Conservation (phyloP, 2,113 vertebrate species). For the Dipodomys merriami region DNA sequence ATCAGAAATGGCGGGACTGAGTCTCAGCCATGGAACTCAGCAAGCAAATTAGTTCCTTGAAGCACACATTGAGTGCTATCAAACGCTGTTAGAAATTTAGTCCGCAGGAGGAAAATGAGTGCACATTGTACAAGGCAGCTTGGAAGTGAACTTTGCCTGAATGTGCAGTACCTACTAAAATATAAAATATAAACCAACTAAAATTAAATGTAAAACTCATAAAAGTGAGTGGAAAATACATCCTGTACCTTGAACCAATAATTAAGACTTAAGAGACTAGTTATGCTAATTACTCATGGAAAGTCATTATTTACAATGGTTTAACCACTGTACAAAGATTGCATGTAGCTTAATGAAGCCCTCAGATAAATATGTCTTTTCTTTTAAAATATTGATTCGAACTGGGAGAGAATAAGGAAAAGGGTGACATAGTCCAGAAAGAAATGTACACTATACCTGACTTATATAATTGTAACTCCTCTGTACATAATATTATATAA, state of each 20-base stretch:
- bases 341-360: slow-evolving; percentile 76
- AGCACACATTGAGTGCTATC: not conserved
- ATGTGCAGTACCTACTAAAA: slow-evolving; percentile 60
- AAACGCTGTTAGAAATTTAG: slow-evolving; percentile 4
- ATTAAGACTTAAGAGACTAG: slow-evolving; percentile 79
- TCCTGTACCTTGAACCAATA: slow-evolving; percentile 74
- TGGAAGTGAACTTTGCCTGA: not conserved
- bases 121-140: not conserved
- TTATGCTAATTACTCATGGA: slow-evolving; percentile 78
- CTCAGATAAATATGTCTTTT: not conserved
- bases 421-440: too few relatives aligned
- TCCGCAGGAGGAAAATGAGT: not conserved
- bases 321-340: slow-evolving; percentile 72
- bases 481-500: too few relatives aligned
- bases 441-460: too few relatives aligned
- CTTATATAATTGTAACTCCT: too few relatives aligned
- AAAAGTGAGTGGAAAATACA: slow-evolving; percentile 80
- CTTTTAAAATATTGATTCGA: slow-evolving; percentile 74
- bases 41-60: not conserved
- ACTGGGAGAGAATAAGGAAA: not conserved
- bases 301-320: slow-evolving; percentile 70
- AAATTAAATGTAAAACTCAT: slow-evolving; percentile 75
- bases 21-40: not conserved
- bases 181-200: slow-evolving; percentile 68
- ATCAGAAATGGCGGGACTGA: not conserved